Conservation (phyloP, 2,797 vertebrate genomes). For the Apodemus agrarius region DNA sequence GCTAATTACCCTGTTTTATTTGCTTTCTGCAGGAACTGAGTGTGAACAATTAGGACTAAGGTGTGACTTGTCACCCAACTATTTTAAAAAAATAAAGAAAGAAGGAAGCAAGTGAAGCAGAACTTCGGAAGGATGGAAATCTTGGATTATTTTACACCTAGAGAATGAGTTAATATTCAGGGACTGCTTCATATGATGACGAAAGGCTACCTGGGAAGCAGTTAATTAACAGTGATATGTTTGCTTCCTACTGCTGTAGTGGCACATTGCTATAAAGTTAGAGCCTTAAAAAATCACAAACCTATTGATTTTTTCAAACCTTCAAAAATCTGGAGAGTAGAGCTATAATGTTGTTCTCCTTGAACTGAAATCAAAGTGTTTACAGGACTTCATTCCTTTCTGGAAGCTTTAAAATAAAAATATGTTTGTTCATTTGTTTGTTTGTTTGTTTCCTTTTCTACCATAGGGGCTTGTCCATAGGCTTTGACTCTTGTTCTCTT, state of each 20-base stretch:
- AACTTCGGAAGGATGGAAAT: neutral
- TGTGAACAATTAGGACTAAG: neutral
- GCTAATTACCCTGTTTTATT: conserved; percentile 63
- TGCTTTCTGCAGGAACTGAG: conserved; percentile 28
- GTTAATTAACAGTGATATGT: neutral
- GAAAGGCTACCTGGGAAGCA: neutral
- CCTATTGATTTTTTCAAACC: too few species aligned
- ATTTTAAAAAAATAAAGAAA: neutral
- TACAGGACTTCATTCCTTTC: neutral
- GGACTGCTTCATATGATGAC: neutral
- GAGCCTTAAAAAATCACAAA: neutral
- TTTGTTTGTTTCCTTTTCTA: neutral
- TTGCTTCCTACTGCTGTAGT: neutral
- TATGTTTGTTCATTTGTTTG: neutral
- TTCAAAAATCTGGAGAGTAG: neutral
- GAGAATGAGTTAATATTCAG: neutral
- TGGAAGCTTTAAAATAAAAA: neutral
- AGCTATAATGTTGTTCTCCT: neutral
- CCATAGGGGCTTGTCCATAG: rapidly evolving
- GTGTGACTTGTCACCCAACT: conserved; percentile 4
- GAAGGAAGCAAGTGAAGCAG: neutral
- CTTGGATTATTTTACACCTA: neutral
- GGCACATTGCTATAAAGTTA: neutral
- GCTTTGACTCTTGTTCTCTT: neutral
- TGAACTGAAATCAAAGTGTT: neutral